Conservation (phyloP, 1,140 invertebrate genomes). For the Rhagoletis pomonella region DNA sequence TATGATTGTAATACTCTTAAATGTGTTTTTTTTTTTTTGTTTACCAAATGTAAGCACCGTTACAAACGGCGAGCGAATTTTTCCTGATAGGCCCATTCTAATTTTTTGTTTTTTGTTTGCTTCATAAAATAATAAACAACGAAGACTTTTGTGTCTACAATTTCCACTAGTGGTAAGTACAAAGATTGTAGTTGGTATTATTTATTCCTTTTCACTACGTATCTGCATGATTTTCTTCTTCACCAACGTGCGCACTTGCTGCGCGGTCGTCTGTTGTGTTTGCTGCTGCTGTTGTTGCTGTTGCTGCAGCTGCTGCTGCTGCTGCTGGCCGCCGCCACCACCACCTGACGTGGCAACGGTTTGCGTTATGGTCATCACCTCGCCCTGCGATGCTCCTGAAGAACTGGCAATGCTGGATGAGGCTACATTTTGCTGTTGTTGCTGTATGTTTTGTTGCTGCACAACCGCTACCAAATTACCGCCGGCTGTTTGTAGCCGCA, state of each 20-base stretch:
- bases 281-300: slow-evolving; percentile 63
- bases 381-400: slow-evolving; percentile 60
- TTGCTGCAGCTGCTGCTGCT: too few species aligned
- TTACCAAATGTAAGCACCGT: not conserved
- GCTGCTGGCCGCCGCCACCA: slow-evolving; percentile 53
- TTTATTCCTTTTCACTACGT: slow-evolving; percentile 67
- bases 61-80: not conserved
- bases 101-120: not conserved
- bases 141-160: not conserved
- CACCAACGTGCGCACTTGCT: slow-evolving; percentile 73
- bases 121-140: not conserved
- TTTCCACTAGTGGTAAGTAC: not conserved
- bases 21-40: not conserved
- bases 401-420: not conserved
- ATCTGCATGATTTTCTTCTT: slow-evolving; percentile 73
- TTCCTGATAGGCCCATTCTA: not conserved
- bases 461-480: slow-evolving; percentile 75
- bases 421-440: slow-evolving; percentile 57
- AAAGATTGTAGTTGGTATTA: too few species aligned
- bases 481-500: slow-evolving; percentile 74
- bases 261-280: slow-evolving; percentile 66
- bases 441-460: slow-evolving; percentile 68
- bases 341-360: slow-evolving; percentile 63
- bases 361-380: slow-evolving; percentile 71
- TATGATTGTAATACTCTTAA: slow-evolving; percentile 20